A percentile compares a stretch with the other conserved stretches of the same genome.
These are phyloP conservation scores for Penaeus vannamei DNA, from an alignment of 1,140 invertebrate genomes.

Conservation along the genomic window DNA sequence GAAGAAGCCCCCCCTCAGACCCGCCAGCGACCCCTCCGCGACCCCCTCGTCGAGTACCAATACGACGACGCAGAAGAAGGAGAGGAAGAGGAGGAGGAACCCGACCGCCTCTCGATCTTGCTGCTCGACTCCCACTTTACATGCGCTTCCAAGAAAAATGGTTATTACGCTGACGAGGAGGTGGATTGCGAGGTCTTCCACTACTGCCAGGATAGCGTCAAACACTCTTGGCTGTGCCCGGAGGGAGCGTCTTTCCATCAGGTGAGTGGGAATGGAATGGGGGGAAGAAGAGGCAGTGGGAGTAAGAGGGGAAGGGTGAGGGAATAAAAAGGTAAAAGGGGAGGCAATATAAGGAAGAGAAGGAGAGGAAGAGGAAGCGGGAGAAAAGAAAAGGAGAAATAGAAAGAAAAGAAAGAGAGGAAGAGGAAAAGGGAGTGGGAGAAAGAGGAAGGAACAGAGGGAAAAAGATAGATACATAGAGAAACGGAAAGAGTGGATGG, in stretches of 20 bases:
- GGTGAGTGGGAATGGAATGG: constrained; percentile 73
- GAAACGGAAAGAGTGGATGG: too few species aligned
- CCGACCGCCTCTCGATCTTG: constrained; percentile 84
- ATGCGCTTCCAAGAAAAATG: constrained; percentile 84
- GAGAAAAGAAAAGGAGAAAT: too few species aligned
- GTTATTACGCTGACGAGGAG: constrained; percentile 92
- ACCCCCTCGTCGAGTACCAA: not conserved
- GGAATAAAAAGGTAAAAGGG: too few species aligned
- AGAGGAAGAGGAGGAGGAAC: constrained; percentile 86
- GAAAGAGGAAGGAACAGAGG: too few species aligned
- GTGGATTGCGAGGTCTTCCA: constrained; percentile 94
- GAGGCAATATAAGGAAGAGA: too few species aligned
- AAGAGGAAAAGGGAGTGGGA: too few species aligned
- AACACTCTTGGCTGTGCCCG: constrained; percentile 94
- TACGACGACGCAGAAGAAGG: constrained; percentile 74
- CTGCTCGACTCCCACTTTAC: constrained; percentile 88
- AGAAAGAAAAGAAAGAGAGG: too few species aligned
- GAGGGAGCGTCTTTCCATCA: constrained; percentile 94
- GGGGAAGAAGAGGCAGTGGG: not conserved
- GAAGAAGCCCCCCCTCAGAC: not conserved
- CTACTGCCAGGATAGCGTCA: constrained; percentile 91
- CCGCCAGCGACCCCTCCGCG: not conserved
- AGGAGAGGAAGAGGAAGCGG: too few species aligned
- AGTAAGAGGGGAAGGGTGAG: too few species aligned
- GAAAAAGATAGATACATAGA: too few species aligned